A percentile compares a stretch with the other conserved stretches of the same genome.
These are phyloP conservation scores for Schizopygopsis malacanthus DNA, from an alignment of 2,797 vertebrate species.

Conservation along the genomic window DNA sequence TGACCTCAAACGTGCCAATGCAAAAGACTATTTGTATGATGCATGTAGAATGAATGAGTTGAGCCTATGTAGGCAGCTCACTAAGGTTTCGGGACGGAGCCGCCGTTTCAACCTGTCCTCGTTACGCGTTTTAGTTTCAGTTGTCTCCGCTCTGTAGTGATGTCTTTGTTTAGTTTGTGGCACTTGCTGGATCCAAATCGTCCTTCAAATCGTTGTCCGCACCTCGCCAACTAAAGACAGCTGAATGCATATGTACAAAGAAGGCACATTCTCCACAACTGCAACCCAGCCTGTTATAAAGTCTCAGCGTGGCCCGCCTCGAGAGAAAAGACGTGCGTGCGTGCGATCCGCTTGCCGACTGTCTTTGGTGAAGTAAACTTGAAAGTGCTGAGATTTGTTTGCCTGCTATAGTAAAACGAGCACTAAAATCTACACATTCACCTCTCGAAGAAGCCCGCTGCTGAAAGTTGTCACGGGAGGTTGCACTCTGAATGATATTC, in stretches of 20 bases:
- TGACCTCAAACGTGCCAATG: background rate
- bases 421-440: constrained; percentile 78
- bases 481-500: constrained; percentile 70
- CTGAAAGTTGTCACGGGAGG: constrained; percentile 79
- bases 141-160: constrained; percentile 84
- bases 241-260: constrained; percentile 93
- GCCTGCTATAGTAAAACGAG: constrained; percentile 83
- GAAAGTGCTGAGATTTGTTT: constrained; percentile 91
- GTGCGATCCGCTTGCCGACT: constrained; percentile 84
- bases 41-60: background rate
- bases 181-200: constrained; percentile 93
- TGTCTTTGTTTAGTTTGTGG: constrained; percentile 82
- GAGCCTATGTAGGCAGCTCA: background rate
- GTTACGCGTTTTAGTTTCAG: constrained; percentile 76
- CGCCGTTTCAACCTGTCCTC: constrained; percentile 77
- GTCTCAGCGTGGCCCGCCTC: constrained; percentile 83
- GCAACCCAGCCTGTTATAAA: constrained; percentile 88
- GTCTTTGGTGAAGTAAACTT: constrained; percentile 96
- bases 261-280: constrained; percentile 96
- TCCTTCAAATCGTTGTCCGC: constrained; percentile 90
- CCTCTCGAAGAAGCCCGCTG: constrained; percentile 77
- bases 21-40: background rate
- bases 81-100: background rate
- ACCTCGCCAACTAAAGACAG: constrained; percentile 85
- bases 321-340: constrained; percentile 75